Evolutionary conservation across 1,140 invertebrate genomes (phyloP).

Genomic region (Hyles vespertilio): DNA sequence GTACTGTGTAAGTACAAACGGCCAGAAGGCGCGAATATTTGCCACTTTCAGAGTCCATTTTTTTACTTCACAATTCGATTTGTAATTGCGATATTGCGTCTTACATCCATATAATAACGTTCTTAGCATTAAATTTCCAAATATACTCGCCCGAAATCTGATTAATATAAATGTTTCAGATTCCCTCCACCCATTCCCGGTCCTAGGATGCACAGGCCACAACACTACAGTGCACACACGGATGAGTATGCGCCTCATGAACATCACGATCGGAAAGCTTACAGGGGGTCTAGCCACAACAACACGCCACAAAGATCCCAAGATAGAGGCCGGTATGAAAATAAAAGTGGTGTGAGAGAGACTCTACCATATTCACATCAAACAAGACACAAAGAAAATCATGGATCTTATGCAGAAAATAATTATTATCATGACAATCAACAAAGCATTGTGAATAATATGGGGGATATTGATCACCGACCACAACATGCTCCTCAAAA

Average conservation of each 20-base stretch:
- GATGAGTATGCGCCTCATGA: conserved; percentile 22
- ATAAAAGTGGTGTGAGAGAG: conserved; percentile 11
- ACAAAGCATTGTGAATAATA: conserved; percentile 41
- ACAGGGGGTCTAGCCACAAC: conserved; percentile 25
- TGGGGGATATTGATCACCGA: conserved; percentile 57
- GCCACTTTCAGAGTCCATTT: neutral
- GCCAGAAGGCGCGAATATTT: conserved; percentile 1
- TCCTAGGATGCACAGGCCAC: conserved; percentile 28
- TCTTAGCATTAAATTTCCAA: too few species aligned
- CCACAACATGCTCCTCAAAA: too few species aligned
- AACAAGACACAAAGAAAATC: conserved; percentile 23
- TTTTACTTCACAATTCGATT: too few species aligned
- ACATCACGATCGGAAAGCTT: conserved; percentile 37
- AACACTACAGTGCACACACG: conserved; percentile 15
- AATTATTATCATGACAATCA: conserved; percentile 30
- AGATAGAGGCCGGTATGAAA: conserved; percentile 22
- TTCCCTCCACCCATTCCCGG: conserved; percentile 43
- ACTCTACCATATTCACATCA: conserved; percentile 4
- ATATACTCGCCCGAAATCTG: too few species aligned
- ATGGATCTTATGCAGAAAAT: conserved; percentile 16
- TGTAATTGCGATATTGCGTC: too few species aligned
- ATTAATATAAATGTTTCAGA: conserved; percentile 32
- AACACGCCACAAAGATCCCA: conserved; percentile 28
- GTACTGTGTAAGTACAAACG: neutral
- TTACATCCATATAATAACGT: too few species aligned